phyloP scores from a whole-genome alignment of 2,888 invertebrate species.

The Morpho deidamia region DNA sequence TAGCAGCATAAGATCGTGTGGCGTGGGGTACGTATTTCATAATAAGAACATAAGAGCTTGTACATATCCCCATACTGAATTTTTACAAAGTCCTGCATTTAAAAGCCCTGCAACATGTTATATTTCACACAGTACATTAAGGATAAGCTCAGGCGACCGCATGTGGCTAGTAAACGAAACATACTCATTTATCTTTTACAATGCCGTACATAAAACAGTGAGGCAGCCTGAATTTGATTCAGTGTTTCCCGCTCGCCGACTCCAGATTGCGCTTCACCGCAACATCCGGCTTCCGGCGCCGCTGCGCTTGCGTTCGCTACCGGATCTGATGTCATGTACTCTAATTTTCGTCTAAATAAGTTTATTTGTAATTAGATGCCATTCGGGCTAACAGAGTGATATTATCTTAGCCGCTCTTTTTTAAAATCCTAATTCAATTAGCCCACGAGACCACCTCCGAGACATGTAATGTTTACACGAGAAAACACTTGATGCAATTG shows the following conservation, averaged over 20 bases:
- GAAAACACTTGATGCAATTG: too few species aligned
- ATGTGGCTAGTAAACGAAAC: slow-evolving; percentile 45
- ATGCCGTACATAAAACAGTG: slow-evolving; percentile 63
- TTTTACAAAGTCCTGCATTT: too few species aligned
- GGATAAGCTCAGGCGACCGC: slow-evolving; percentile 37
- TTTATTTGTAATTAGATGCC: not conserved
- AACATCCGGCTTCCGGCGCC: slow-evolving; percentile 70
- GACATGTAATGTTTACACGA: too few species aligned
- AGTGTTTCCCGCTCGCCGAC: slow-evolving; percentile 71
- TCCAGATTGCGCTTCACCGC: slow-evolving; percentile 76
- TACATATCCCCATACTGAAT: too few species aligned
- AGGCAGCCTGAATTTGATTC: slow-evolving; percentile 68
- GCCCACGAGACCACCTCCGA: too few species aligned
- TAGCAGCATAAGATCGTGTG: too few species aligned
- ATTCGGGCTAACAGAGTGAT: too few species aligned
- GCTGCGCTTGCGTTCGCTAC: slow-evolving; percentile 60
- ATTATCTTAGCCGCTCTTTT: too few species aligned
- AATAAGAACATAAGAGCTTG: too few species aligned
- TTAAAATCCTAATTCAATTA: too few species aligned
- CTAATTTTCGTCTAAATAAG: slow-evolving; percentile 28
- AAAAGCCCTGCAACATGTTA: slow-evolving; percentile 10
- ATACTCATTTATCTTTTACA: slow-evolving; percentile 59
- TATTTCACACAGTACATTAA: slow-evolving; percentile 31
- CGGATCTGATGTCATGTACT: slow-evolving; percentile 53
- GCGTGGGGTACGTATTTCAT: too few species aligned